These are phyloP conservation scores for Drosophila dives DNA, from an alignment of 2,888 invertebrate genomes.

Conservation along the genomic window DNA sequence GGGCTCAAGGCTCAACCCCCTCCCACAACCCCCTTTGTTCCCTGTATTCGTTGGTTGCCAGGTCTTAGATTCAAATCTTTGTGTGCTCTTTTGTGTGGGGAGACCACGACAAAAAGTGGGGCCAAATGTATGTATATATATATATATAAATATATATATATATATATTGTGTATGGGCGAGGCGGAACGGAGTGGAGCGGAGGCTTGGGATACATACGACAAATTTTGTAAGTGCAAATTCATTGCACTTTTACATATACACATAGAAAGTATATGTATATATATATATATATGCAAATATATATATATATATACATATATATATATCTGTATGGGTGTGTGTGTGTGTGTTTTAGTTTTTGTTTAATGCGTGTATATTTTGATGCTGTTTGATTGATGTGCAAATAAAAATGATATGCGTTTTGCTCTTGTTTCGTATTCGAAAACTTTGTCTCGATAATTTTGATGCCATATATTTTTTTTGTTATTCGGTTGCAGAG, in stretches of 20 bases:
- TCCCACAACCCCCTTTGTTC: not conserved
- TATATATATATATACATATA: not conserved
- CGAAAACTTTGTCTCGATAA: slow-evolving; percentile 13
- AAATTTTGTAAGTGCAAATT: slow-evolving; percentile 3
- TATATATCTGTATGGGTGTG: slow-evolving; percentile 9
- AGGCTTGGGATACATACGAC: slow-evolving; percentile 10
- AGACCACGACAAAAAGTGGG: slow-evolving; percentile 14
- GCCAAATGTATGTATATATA: slow-evolving; percentile 1
- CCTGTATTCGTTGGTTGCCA: slow-evolving; percentile 24
- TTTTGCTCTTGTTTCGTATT: slow-evolving; percentile 23
- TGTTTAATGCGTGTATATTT: not conserved
- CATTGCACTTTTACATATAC: not conserved
- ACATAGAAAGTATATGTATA: not conserved
- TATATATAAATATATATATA: not conserved
- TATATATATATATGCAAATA: not conserved
- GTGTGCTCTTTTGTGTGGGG: slow-evolving; percentile 10
- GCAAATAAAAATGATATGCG: slow-evolving; percentile 34
- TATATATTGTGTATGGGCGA: not conserved
- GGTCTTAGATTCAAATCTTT: slow-evolving; percentile 8
- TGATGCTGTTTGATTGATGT: slow-evolving; percentile 17
- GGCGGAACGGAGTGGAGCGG: slow-evolving; percentile 1
- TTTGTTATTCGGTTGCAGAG: slow-evolving; percentile 23
- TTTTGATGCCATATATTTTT: slow-evolving; percentile 34
- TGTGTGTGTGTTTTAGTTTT: slow-evolving; percentile 1
- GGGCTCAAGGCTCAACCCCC: slow-evolving; percentile 10